Conservation (phyloP, 2,797 vertebrate species). For the Platyrinchus mystaceus region DNA sequence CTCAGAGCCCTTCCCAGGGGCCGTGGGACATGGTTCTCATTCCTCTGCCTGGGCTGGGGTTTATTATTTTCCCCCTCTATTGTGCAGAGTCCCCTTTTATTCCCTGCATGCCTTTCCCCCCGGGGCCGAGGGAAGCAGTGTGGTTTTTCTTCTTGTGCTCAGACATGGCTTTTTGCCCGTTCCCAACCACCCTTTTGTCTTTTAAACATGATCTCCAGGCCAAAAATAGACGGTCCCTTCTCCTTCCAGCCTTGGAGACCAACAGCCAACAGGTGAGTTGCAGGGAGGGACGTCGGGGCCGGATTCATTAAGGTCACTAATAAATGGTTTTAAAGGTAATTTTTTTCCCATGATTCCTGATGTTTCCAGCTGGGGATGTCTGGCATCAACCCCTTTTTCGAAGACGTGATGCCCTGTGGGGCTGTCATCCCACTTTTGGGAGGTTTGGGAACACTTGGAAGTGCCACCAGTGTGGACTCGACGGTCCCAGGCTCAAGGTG, state of each 20-base stretch:
- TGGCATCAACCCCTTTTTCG: not conserved
- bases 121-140: not conserved
- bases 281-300: fast-evolving
- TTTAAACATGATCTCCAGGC: not conserved
- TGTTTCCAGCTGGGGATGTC: not conserved
- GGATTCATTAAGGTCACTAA: not conserved
- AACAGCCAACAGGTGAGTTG: not conserved
- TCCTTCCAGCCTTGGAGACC: not conserved
- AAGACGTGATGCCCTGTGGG: fast-evolving
- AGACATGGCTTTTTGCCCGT: not conserved
- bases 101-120: not conserved
- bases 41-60: conserved; percentile 25
- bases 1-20: conserved; percentile 23
- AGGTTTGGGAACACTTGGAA: not conserved
- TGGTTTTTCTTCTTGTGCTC: conserved; percentile 3
- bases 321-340: not conserved
- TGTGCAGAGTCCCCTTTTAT: conserved; percentile 45
- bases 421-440: not conserved
- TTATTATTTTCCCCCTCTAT: conserved; percentile 46
- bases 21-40: conserved; percentile 33
- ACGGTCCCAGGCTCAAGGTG: fast-evolving
- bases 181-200: not conserved
- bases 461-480: fast-evolving
- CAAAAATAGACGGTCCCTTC: not conserved
- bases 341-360: not conserved